Percentiles rank a stretch among this genome's conserved stretches.
These are phyloP conservation scores for Poecilobothrus nobilitatus DNA, from an alignment of 2,888 invertebrate species.

Conservation along the genomic window DNA sequence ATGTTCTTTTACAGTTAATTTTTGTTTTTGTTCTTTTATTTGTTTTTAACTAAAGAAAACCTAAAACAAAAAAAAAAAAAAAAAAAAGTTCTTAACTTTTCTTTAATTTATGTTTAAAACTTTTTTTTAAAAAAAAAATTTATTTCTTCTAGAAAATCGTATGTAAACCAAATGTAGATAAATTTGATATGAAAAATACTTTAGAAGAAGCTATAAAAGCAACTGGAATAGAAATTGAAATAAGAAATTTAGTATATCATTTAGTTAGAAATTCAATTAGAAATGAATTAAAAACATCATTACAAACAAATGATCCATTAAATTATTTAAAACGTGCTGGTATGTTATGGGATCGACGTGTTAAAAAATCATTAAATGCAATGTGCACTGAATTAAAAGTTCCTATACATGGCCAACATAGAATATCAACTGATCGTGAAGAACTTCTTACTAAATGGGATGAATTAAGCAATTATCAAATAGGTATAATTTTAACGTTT, in stretches of 20 bases:
- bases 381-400: slow-evolving; percentile 89
- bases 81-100: too few species aligned
- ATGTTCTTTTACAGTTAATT: too few species aligned
- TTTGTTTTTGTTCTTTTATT: too few species aligned
- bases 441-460: slow-evolving; percentile 82
- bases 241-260: slow-evolving; percentile 76
- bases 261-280: slow-evolving; percentile 57
- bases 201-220: slow-evolving; percentile 67
- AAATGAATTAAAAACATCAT: slow-evolving; percentile 32
- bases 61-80: too few species aligned
- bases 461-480: slow-evolving; percentile 81
- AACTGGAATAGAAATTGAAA: slow-evolving; percentile 70
- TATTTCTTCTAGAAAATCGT: slow-evolving; percentile 57
- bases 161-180: slow-evolving; percentile 64
- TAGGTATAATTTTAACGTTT: slow-evolving; percentile 51
- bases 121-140: too few species aligned
- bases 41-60: too few species aligned
- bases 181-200: slow-evolving; percentile 68
- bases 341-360: slow-evolving; percentile 86
- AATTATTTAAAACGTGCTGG: slow-evolving; percentile 77
- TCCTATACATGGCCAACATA: slow-evolving; percentile 63
- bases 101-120: too few species aligned
- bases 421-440: slow-evolving; percentile 69
- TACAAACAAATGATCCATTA: slow-evolving; percentile 52
- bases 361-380: slow-evolving; percentile 88